Conservation (phyloP, 1,140 invertebrate species). For the Ceratitis capitata region DNA sequence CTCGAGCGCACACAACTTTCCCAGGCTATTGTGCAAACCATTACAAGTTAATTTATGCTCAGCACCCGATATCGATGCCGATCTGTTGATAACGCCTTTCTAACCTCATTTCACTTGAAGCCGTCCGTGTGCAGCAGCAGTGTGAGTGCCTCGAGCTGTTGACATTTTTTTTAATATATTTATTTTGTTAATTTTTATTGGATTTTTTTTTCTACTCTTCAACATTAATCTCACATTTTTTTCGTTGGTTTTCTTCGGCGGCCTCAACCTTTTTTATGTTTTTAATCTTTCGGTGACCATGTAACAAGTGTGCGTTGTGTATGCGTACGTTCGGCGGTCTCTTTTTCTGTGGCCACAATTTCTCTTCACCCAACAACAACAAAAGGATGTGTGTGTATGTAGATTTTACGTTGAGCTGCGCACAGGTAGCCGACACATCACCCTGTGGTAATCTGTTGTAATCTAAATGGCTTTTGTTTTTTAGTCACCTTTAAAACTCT, state of each 20-base stretch:
- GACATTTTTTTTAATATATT: conserved; percentile 39
- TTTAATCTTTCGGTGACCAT: neutral
- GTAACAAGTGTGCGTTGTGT: conserved; percentile 31
- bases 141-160: neutral
- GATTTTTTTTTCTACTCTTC: neutral
- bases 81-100: conserved; percentile 20
- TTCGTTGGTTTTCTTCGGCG: too few relatives aligned
- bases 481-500: neutral
- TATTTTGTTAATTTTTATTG: too few relatives aligned
- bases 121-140: neutral
- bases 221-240: too few relatives aligned
- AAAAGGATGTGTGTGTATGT: neutral
- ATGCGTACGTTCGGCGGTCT: neutral
- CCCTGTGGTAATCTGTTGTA: conserved; percentile 32
- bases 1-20: neutral
- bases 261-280: conserved; percentile 7
- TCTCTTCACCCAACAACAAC: neutral
- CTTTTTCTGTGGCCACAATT: neutral
- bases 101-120: conserved; percentile 36
- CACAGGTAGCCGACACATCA: neutral
- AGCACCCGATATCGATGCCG: conserved; percentile 34
- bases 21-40: neutral
- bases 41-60: conserved; percentile 37
- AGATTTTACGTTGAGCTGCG: neutral
- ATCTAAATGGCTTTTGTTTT: conserved; percentile 31